A percentile compares a stretch with the other conserved stretches of the same genome.
Conservation (phyloP, 2,113 vertebrate species). For the Motacilla alba region DNA sequence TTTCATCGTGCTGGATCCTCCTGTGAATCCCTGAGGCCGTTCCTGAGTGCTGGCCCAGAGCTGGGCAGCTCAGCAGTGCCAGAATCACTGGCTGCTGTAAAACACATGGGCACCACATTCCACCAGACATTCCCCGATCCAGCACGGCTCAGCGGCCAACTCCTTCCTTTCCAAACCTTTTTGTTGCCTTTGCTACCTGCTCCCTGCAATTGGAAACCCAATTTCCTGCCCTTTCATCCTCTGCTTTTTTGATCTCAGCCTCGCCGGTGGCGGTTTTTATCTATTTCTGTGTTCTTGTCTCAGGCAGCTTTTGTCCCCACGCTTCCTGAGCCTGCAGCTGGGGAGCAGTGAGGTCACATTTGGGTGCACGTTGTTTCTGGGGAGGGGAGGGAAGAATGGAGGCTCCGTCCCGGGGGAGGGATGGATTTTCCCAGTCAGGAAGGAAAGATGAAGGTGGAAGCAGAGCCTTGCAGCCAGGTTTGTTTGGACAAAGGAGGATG, state of each 20-base stretch:
- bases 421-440: background rate
- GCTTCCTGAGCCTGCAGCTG: conserved; percentile 51
- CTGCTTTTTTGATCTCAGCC: background rate
- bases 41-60: background rate
- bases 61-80: background rate
- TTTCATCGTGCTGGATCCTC: background rate
- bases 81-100: background rate
- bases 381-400: background rate
- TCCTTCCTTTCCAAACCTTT: background rate
- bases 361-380: background rate
- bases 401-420: background rate
- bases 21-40: background rate
- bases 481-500: background rate
- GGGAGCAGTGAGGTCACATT: background rate
- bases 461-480: background rate
- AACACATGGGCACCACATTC: background rate
- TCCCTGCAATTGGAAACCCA: background rate
- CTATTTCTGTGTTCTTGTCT: conserved; percentile 43
- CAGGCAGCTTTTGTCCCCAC: conserved; percentile 8
- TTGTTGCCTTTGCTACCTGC: conserved; percentile 32
- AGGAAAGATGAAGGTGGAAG: background rate
- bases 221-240: conserved; percentile 55
- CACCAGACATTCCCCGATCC: background rate
- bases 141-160: background rate
- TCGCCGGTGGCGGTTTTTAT: background rate